These are phyloP conservation scores for Tichodroma muraria DNA, from an alignment of 2,113 vertebrate species.

Conservation along the genomic window DNA sequence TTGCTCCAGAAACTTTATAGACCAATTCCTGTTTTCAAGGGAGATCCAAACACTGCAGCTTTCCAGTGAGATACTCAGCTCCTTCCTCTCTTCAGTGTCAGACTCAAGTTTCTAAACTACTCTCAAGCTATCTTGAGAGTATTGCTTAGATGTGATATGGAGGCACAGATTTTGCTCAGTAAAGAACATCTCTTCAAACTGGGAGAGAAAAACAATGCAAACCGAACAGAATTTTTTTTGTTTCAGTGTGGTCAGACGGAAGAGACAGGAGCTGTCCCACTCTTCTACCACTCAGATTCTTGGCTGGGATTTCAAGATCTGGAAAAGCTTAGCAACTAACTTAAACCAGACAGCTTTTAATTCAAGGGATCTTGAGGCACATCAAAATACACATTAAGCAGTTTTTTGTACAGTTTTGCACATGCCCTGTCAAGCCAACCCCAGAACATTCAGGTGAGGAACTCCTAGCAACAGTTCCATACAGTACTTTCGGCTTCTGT, in stretches of 20 bases:
- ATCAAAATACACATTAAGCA: neutral
- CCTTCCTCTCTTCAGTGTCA: neutral
- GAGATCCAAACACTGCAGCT: neutral
- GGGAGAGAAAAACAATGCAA: neutral
- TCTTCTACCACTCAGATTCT: neutral
- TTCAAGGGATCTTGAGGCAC: neutral
- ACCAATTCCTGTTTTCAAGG: neutral
- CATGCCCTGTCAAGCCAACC: neutral
- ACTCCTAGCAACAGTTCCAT: neutral
- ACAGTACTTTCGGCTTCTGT: neutral
- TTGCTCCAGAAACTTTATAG: neutral
- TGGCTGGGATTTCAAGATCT: neutral
- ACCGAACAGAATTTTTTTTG: neutral
- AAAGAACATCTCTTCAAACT: neutral
- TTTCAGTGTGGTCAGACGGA: accelerated
- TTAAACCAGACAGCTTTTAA: neutral
- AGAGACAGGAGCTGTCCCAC: neutral
- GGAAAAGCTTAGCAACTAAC: neutral
- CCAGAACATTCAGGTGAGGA: neutral
- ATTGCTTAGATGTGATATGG: neutral
- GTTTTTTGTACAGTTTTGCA: neutral
- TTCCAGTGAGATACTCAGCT: neutral
- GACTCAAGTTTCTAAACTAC: neutral
- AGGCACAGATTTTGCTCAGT: neutral
- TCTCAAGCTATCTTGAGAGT: neutral